Base-by-base conservation (phyloP, 2,888 invertebrate genomes). In the Pristionchus fissidentatus region DNA sequence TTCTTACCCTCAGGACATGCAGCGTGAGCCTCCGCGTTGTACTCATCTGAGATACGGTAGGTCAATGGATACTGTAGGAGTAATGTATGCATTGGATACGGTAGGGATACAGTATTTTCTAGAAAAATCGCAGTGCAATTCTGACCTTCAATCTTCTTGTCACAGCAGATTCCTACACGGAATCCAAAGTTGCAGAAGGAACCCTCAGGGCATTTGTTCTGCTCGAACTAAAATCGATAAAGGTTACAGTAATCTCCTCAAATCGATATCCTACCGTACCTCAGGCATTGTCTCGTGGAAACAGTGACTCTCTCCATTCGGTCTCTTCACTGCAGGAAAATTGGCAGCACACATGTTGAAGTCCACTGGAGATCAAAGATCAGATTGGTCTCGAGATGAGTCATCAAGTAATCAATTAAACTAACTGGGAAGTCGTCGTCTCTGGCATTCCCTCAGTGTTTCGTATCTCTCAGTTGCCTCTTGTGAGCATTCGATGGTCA, bases 281-380 rank as follows among this genome's bases (percentile, higher is more conserved):
- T 62, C 46, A 8, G 80, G 80, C n/a, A 15, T 32, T 60, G 52
- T 73, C n/a, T 83, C 70, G 15, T 29, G 52, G 73, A 52, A 83
- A 22, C 83, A 83, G 41, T 83, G 83, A 83, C 52, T 73, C 55
- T 83, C 55, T 73, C 83, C 83, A 55, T 73, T 73, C 22, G 70
- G 3, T 22, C 83, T 13, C 55, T 83, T 83, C 4, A 73, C 41
- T 13, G 73, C 32, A 7, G 83, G 83, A 52, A 73, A 52, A 38
- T 83, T 83, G 38, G 83, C 83, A 26, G 83, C 70, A 52, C 83
- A 83, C 70, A 49, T 83, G 73, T 83, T 83, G 70, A 70, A 73
- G 55, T 83, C 83, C 83, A 73, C 83, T 83, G 41, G 22, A 43
- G 41, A 43, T 29, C 62, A 62, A 35, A 55, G 55, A n/a, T n/a